phyloP scores from a whole-genome alignment of 1,140 invertebrate species.

The Leptopilina boulardi region DNA sequence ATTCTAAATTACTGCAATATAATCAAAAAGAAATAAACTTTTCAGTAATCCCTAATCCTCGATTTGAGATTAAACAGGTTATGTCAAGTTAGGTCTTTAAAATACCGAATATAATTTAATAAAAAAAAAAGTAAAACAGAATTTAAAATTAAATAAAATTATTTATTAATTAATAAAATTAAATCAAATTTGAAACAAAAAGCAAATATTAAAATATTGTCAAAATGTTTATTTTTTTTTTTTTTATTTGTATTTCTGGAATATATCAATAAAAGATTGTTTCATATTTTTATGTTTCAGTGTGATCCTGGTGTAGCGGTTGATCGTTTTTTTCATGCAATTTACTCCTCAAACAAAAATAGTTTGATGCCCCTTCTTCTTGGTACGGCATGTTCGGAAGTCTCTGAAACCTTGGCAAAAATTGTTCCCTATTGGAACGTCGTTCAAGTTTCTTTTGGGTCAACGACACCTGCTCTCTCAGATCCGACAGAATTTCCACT shows the following conservation, averaged over 20 bases:
- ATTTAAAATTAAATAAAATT: no score
- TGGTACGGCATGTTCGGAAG: constrained; percentile 91
- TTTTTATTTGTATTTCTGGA: not conserved
- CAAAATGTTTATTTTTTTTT: no score
- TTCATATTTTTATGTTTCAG: constrained; percentile 75
- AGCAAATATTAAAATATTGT: no score
- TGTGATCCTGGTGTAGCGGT: constrained; percentile 93
- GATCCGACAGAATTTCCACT: constrained; percentile 90
- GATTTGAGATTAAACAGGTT: no score
- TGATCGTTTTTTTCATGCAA: constrained; percentile 92
- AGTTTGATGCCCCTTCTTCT: constrained; percentile 86
- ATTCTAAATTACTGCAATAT: no score
- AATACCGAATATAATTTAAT: no score
- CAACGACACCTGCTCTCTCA: constrained; percentile 89
- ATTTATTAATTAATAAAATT: no score
- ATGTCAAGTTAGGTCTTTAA: no score
- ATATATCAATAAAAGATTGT: constrained; percentile 6
- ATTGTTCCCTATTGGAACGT: constrained; percentile 95
- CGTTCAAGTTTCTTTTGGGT: constrained; percentile 91
- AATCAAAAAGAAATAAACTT: no score
- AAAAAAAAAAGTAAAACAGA: no score
- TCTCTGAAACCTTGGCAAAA: constrained; percentile 92
- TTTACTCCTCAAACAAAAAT: constrained; percentile 85
- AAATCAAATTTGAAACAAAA: no score
- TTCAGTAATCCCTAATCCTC: no score